These are phyloP conservation scores for Drosophila kanapiae DNA, from an alignment of 1,140 invertebrate genomes.

Conservation along the genomic window DNA sequence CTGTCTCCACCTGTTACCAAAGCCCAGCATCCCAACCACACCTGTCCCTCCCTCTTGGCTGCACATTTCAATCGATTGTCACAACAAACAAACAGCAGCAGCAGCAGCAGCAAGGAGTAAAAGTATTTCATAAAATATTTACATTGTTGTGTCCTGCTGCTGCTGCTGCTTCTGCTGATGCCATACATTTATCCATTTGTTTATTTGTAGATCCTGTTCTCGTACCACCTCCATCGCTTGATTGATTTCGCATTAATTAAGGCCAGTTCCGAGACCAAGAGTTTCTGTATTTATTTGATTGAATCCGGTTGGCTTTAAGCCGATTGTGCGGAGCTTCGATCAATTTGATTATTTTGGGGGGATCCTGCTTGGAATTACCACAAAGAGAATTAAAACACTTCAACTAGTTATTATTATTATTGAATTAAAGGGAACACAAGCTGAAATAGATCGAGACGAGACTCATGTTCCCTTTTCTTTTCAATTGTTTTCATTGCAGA, in stretches of 20 bases:
- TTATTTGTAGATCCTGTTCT: slow-evolving; percentile 30
- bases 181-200: slow-evolving; percentile 48
- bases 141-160: slow-evolving; percentile 38
- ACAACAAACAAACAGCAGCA: slow-evolving; percentile 31
- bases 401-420: too few relatives aligned
- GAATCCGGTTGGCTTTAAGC: too few relatives aligned
- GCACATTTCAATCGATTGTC: slow-evolving; percentile 66
- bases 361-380: too few relatives aligned
- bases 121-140: slow-evolving; percentile 66
- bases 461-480: slow-evolving; percentile 2
- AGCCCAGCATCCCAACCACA: not conserved
- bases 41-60: slow-evolving; percentile 1
- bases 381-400: too few relatives aligned
- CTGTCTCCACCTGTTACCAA: slow-evolving; percentile 9
- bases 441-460: too few relatives aligned
- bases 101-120: slow-evolving; percentile 29
- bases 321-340: too few relatives aligned
- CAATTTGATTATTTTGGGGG: too few relatives aligned
- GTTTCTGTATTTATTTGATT: too few relatives aligned
- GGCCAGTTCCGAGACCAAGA: not conserved
- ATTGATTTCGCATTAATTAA: slow-evolving; percentile 46
- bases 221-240: slow-evolving; percentile 6
- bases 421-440: too few relatives aligned
- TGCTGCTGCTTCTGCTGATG: slow-evolving; percentile 1
- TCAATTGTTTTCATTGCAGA: slow-evolving; percentile 32